Conservation (phyloP, 2,888 invertebrate genomes). For the Listrodromus nycthemerus region DNA sequence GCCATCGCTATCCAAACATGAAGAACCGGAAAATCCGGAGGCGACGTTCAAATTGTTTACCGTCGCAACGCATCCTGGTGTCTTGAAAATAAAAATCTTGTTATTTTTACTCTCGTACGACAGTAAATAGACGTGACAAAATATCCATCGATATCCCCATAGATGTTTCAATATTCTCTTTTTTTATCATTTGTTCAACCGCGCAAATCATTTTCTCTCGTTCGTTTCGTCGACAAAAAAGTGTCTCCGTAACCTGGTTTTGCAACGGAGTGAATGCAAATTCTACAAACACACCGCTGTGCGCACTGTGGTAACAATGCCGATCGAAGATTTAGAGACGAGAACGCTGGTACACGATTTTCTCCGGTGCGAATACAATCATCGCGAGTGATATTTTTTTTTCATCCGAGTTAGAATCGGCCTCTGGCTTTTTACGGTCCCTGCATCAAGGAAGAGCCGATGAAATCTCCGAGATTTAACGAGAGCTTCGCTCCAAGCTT, state of each 20-base stretch:
- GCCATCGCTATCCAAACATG: not conserved
- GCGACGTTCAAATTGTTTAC: constrained; percentile 11
- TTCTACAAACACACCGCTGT: not conserved
- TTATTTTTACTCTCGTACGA: not conserved
- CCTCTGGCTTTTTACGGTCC: constrained; percentile 14
- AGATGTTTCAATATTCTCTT: not conserved
- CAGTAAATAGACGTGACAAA: not conserved
- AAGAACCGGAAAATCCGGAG: not conserved
- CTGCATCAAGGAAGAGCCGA: constrained; percentile 14
- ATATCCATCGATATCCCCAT: not conserved
- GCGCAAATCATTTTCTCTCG: constrained; percentile 43
- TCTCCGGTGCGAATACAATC: constrained; percentile 14
- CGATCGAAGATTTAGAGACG: constrained; percentile 8
- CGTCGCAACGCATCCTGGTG: not conserved
- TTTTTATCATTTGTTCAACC: not conserved
- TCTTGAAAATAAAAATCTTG: not conserved
- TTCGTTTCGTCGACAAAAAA: constrained; percentile 30
- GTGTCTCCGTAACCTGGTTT: not conserved
- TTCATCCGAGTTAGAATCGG: not conserved
- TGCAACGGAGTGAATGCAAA: constrained; percentile 14
- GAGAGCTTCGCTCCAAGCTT: not conserved
- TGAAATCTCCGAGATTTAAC: constrained; percentile 29
- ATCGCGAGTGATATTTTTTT: constrained; percentile 14
- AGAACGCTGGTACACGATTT: constrained; percentile 10
- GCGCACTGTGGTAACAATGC: not conserved